phyloP scores from a whole-genome alignment of 2,888 invertebrate species.

The Conomelus anceps region DNA sequence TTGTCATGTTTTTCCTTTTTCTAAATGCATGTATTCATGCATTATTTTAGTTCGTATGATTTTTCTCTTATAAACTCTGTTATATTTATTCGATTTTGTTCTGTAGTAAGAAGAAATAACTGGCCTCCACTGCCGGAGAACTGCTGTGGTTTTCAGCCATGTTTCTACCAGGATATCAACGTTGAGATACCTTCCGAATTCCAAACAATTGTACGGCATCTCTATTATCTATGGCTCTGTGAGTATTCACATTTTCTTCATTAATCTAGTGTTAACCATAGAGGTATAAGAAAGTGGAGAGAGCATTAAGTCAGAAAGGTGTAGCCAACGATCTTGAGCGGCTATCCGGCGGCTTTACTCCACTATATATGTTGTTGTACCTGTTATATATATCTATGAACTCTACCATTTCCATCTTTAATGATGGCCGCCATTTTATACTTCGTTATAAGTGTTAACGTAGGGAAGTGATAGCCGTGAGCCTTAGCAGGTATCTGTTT shows the following conservation, averaged over 20 bases:
- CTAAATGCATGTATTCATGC: background rate
- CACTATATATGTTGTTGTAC: background rate
- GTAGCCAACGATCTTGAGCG: too few species aligned
- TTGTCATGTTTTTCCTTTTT: too few species aligned
- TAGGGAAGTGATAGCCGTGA: too few species aligned
- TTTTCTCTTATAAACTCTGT: background rate
- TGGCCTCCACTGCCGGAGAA: slow-evolving; percentile 96
- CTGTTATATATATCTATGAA: too few species aligned
- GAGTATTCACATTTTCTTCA: slow-evolving; percentile 46
- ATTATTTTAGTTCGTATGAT: background rate
- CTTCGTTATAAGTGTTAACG: too few species aligned
- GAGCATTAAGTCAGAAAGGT: too few species aligned
- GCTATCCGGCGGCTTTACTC: too few species aligned
- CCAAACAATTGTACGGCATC: slow-evolving; percentile 87
- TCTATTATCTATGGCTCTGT: slow-evolving; percentile 98
- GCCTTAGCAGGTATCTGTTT: too few species aligned
- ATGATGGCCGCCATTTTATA: too few species aligned
- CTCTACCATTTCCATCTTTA: too few species aligned
- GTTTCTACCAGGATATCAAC: slow-evolving; percentile 99
- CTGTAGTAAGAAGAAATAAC: slow-evolving; percentile 73
- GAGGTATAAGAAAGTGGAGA: too few species aligned
- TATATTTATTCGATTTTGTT: too few species aligned
- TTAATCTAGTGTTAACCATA: background rate
- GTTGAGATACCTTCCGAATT: slow-evolving; percentile 98
- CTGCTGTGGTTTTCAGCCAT: slow-evolving; percentile 91